phyloP scores from a whole-genome alignment of 1,140 invertebrate genomes.

The Megalonaias nervosa region DNA sequence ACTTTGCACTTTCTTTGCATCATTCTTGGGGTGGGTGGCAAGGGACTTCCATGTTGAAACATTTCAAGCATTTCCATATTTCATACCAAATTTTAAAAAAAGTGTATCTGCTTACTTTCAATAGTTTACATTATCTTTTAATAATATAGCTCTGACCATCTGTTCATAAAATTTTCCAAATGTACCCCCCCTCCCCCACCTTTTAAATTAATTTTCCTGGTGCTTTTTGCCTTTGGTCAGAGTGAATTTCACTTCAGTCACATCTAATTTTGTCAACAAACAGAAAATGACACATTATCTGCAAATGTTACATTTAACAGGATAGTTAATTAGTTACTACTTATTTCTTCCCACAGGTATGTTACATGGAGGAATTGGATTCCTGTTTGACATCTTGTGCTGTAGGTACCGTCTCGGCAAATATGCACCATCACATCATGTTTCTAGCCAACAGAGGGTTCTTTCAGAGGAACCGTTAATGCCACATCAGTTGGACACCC shows the following conservation, averaged over 20 bases:
- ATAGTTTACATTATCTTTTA: no score
- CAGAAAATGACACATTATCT: background rate
- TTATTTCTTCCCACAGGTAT: slow-evolving; percentile 49
- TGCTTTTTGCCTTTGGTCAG: background rate
- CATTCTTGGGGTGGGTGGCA: no score
- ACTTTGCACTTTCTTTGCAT: no score
- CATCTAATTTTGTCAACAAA: background rate
- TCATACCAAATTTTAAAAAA: no score
- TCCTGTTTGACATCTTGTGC: slow-evolving; percentile 60
- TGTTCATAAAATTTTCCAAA: background rate
- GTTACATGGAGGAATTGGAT: slow-evolving; percentile 49
- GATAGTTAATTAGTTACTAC: slow-evolving; percentile 1
- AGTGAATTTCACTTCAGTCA: background rate
- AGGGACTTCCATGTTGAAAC: no score
- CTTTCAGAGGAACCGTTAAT: no score
- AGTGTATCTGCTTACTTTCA: no score
- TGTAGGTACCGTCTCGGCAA: slow-evolving; percentile 56
- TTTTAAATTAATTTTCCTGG: background rate
- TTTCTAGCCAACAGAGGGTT: no score
- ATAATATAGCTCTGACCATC: background rate
- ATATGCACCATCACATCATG: slow-evolving; percentile 19
- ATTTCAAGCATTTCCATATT: no score
- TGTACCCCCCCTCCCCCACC: no score
- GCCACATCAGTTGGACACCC: no score
- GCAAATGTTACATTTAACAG: background rate